Evolutionary conservation across 2,797 vertebrate genomes (phyloP).

Genomic region (Staurois parvus): DNA sequence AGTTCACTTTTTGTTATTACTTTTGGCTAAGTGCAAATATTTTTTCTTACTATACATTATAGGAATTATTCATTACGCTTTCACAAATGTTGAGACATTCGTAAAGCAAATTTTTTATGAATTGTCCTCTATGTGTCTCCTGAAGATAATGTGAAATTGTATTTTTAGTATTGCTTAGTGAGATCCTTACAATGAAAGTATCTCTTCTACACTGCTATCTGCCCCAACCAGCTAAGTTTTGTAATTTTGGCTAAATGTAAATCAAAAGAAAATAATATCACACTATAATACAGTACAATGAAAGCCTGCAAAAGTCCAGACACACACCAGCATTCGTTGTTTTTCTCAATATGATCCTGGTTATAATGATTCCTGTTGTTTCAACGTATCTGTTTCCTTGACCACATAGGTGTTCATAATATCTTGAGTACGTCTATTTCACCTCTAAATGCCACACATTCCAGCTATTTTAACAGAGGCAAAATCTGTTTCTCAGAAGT

Average conservation of each 20-base stretch:
- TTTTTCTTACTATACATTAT: too few relatives aligned
- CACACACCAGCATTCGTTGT: background rate
- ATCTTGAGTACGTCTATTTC: background rate
- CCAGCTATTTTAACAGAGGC: background rate
- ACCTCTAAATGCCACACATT: conserved; percentile 16
- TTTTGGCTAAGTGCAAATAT: too few relatives aligned
- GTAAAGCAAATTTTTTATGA: too few relatives aligned
- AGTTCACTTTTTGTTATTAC: too few relatives aligned
- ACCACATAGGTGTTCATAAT: conserved; percentile 2
- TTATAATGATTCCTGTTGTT: conserved; percentile 10
- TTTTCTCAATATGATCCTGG: background rate
- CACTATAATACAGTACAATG: background rate
- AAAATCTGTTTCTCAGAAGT: background rate
- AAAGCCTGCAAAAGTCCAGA: background rate
- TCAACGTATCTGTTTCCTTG: conserved; percentile 2
- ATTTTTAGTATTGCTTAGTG: too few relatives aligned
- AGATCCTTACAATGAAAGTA: too few relatives aligned
- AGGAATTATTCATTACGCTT: too few relatives aligned
- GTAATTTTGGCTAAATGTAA: background rate
- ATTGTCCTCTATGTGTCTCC: too few relatives aligned
- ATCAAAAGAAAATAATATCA: background rate
- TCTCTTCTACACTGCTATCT: too few relatives aligned
- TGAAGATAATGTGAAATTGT: too few relatives aligned
- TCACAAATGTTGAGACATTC: too few relatives aligned
- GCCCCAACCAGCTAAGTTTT: too few relatives aligned